Evolutionary conservation across 2,888 invertebrate species (phyloP).

Genomic region (Xestia ashworthii): DNA sequence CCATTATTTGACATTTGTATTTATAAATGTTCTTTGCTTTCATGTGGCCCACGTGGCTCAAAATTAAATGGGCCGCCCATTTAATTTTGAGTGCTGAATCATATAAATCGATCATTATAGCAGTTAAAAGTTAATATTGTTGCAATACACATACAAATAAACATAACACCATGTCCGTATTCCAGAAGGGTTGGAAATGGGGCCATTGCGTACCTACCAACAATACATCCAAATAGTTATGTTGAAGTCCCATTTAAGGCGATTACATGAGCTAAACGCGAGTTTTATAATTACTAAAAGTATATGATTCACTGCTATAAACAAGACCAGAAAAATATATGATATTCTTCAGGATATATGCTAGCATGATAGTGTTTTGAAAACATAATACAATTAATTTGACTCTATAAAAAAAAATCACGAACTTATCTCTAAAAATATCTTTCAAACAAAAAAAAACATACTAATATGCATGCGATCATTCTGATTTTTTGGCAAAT

Average conservation of each 20-base stretch:
- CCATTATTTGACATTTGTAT: not conserved
- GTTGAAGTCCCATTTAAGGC: not conserved
- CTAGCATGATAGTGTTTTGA: too few relatives aligned
- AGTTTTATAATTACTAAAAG: too few relatives aligned
- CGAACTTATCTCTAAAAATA: too few relatives aligned
- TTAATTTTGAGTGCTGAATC: not conserved
- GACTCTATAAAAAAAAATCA: too few relatives aligned
- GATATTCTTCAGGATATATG: too few relatives aligned
- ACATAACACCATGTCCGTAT: not conserved
- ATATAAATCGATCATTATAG: not conserved
- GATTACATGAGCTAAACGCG: too few relatives aligned
- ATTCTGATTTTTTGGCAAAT: too few relatives aligned
- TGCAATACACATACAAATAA: not conserved
- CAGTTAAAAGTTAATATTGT: not conserved
- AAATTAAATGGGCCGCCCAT: not conserved
- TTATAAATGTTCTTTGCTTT: not conserved
- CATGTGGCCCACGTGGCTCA: not conserved
- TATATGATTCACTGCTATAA: too few relatives aligned
- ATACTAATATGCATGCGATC: too few relatives aligned
- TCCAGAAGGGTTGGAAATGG: not conserved
- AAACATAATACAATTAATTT: too few relatives aligned
- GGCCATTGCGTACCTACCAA: not conserved
- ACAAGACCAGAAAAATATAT: too few relatives aligned
- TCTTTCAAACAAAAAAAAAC: too few relatives aligned
- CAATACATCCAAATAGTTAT: not conserved